These are phyloP conservation scores for Platynereis dumerilii DNA, from an alignment of 2,888 invertebrate species.

Conservation along the genomic window DNA sequence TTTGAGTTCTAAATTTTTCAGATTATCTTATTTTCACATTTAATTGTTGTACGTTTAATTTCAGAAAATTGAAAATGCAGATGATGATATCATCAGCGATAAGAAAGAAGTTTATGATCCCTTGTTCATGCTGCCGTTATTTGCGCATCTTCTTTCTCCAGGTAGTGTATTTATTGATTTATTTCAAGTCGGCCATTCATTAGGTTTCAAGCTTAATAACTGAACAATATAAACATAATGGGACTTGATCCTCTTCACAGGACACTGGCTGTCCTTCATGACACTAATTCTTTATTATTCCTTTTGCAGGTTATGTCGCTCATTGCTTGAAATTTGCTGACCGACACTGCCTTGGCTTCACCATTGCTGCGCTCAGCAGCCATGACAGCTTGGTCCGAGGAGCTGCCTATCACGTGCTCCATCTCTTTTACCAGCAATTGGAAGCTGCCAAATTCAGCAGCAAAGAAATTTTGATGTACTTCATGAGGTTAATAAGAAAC, in stretches of 20 bases:
- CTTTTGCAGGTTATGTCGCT: slow-evolving; percentile 72
- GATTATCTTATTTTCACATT: no score
- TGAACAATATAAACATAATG: no score
- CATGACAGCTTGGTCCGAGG: slow-evolving; percentile 73
- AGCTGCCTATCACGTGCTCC: slow-evolving; percentile 77
- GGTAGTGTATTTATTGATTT: slow-evolving; percentile 40
- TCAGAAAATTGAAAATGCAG: no score
- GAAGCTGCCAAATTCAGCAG: slow-evolving; percentile 68
- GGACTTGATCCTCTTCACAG: no score
- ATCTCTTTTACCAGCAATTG: slow-evolving; percentile 74
- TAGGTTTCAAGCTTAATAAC: no score
- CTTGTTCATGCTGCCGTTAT: slow-evolving; percentile 78
- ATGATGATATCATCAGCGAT: no score
- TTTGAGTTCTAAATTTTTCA: no score
- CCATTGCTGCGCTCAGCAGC: slow-evolving; percentile 76
- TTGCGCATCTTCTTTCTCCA: slow-evolving; percentile 77
- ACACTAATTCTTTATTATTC: no score
- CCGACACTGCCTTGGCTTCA: slow-evolving; percentile 75
- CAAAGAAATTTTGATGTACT: slow-evolving; percentile 74
- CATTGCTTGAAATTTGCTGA: slow-evolving; percentile 76
- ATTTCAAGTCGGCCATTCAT: no score
- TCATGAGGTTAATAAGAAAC: slow-evolving; percentile 73
- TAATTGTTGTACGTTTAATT: no score
- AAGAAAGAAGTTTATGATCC: slow-evolving; percentile 75
- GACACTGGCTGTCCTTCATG: no score